phyloP scores from a whole-genome alignment of 2,797 vertebrate species.

The Cynopterus sphinx region DNA sequence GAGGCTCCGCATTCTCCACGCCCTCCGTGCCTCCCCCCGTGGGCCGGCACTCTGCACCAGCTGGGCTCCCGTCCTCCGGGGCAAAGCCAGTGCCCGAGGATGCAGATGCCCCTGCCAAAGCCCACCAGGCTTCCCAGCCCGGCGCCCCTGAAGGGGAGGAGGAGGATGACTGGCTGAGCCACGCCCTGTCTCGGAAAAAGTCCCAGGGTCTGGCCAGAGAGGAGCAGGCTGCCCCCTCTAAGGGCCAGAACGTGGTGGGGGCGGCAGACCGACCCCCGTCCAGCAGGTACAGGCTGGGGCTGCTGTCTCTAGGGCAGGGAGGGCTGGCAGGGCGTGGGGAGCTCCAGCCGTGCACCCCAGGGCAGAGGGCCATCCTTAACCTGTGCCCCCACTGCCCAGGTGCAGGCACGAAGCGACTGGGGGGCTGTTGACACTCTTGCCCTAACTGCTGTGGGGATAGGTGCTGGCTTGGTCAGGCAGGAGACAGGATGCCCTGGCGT shows the following conservation, averaged over 20 bases:
- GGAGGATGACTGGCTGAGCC: conserved; percentile 88
- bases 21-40: conserved; percentile 47
- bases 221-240: conserved; percentile 44
- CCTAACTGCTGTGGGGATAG: background rate
- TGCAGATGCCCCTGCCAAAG: background rate
- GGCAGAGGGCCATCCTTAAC: background rate
- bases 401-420: accelerated
- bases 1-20: background rate
- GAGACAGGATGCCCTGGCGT: background rate
- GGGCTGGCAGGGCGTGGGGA: accelerated
- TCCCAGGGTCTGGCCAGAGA: conserved; percentile 72
- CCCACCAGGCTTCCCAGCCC: background rate
- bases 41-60: background rate
- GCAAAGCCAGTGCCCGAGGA: conserved; percentile 34
- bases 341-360: background rate
- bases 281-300: conserved; percentile 64
- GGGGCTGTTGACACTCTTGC: background rate
- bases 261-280: conserved; percentile 34
- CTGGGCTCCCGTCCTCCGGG: conserved; percentile 34
- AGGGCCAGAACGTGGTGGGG: conserved; percentile 53
- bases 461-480: background rate
- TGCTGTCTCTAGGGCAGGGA: background rate
- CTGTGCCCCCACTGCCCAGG: background rate
- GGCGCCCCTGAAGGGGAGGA: background rate
- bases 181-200: conserved; percentile 88